Evolutionary conservation across 1,140 invertebrate species (phyloP), one percentile per base, ranked within the genome.

Genomic region (Reticulitermes speratus): DNA sequence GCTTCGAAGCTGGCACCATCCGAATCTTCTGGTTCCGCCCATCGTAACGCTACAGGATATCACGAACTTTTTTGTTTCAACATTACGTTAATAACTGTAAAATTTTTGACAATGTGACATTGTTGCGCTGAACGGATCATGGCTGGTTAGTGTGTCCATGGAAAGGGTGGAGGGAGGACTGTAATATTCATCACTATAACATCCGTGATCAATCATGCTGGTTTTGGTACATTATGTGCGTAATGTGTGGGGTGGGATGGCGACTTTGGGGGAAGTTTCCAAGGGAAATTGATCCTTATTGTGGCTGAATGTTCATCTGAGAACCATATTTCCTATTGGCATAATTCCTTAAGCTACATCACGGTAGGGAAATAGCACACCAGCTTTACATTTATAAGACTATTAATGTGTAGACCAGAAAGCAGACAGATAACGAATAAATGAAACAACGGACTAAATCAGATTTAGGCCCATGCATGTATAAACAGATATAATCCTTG

Each of bases 141-240:
- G 9, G 65, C 65, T 75, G 65, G 65, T 75, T 30, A 25, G 3
- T 30, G 65, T 7, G 65, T 25, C 25, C n/a, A 30, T 75, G n/a
- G 65, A 16, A 21, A 48, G 45, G 45, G 9, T 48, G 59, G 25
- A 25, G 23, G 25, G 65, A 12, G 23, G 25, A 25, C 65, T 30
- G 16, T 75, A 75, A 75, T 75, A 30, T 75, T 30, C 65, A 75
- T 30, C 65, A 30, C 65, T 75, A 75, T 75, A 75, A 75, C 65
- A 75, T 75, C 65, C 65, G 65, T 75, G 65, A 75, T 75, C 65
- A 75, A 75, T 75, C 65, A 75, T 75, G n/a, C n/a, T 75, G 65
- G 65, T 75, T 75, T 75, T 75, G 65, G 65, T 75, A 75, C 65
- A 75, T 75, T 75, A 75, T 75, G 65, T 75, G 65, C n/a, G 65